Evolutionary conservation across 2,888 invertebrate species (phyloP), one percentile per base, ranked within the genome.

Genomic region (Nasonovia ribisnigri): DNA sequence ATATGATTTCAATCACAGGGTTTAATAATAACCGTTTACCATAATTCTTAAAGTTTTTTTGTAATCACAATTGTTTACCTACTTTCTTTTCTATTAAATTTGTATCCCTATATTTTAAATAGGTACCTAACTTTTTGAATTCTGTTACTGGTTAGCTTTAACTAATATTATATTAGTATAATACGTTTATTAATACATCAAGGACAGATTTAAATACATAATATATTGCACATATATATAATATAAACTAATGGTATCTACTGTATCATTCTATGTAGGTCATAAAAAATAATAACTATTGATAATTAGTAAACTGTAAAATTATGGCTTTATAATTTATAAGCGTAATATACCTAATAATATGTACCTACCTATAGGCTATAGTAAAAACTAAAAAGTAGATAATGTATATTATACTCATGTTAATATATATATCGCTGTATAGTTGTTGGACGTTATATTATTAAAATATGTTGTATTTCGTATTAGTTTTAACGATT

Each of bases 391-490:
- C 20, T 36, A 20, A 29, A 51, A 88, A 36, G 36, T 51, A 88
- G 29, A 84, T 51, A 11, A 8, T 11, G 36, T 36, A 24, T 51
- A 36, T 20, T 77, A 48, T 90, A 77, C 20, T 42, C 36, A n/a
- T 48, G 26, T 90, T 77, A 77, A 48, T 48, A 48, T 67, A 48
- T 48, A 48, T 67, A 77, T 77, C 26, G 26, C 6, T 90, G 3
- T 77, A 36, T 20, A 90, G 48, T 36, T 36, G 11, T 90, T 42
- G 46, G 10, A 42, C n/a, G 36, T 77, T 89, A 43, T 57, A 57
- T 54, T 57, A 42, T 77, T 42, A 90, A 67, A 48, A 90, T 90
- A 48, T 90, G 36, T 90, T 67, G 20, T 60, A 60, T 54, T 57
- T 60, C 3, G 36, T 67, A 24, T 90, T 48, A 48, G 26, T 24